Evolutionary conservation across 2,113 vertebrate species (phyloP).

Genomic region (Falcunculus frontatus): DNA sequence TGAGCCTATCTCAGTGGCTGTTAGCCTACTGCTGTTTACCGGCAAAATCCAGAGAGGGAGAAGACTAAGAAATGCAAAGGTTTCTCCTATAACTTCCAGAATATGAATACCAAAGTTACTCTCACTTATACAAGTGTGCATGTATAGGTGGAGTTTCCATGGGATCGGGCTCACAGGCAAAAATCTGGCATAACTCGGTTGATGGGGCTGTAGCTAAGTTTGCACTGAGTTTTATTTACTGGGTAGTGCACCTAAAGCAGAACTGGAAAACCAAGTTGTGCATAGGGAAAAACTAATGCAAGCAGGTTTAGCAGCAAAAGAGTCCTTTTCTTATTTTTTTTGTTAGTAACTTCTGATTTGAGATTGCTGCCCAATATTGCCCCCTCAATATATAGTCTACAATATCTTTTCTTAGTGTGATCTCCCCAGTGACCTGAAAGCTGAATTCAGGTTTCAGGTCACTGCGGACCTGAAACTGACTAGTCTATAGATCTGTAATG

Average conservation of each 20-base stretch:
- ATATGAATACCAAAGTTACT: neutral
- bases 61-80: neutral
- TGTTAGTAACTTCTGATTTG: neutral
- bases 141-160: fast-evolving
- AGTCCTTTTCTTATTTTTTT: neutral
- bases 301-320: neutral
- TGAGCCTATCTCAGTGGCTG: neutral
- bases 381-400: neutral
- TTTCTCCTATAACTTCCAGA: neutral
- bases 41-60: neutral
- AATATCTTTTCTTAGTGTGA: neutral
- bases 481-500: neutral
- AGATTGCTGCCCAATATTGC: fast-evolving
- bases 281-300: neutral
- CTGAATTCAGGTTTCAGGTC: neutral
- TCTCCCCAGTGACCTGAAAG: neutral
- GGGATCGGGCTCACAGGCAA: neutral
- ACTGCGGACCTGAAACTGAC: too few species aligned
- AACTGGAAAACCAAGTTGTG: neutral
- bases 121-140: neutral
- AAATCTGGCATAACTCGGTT: neutral
- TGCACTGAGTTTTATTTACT: neutral
- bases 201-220: fast-evolving
- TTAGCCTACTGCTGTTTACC: neutral
- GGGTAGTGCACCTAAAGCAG: neutral